Conservation (phyloP, 2,113 vertebrate genomes). For the Pithys albifrons region DNA sequence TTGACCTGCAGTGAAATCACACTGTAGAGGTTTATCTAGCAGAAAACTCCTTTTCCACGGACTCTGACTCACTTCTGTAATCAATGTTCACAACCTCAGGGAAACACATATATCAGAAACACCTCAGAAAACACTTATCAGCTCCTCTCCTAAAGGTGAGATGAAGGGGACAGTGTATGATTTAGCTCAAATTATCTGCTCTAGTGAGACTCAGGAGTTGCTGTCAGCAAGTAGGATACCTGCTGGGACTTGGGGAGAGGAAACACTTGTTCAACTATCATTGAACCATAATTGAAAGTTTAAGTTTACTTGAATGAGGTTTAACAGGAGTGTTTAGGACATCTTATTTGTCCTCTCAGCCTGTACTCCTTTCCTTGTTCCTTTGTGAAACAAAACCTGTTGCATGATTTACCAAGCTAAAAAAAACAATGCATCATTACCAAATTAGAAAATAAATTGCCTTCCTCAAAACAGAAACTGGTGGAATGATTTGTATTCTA, state of each 20-base stretch:
- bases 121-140: neutral
- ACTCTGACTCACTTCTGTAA: neutral
- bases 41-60: neutral
- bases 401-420: neutral
- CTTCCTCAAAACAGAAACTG: neutral
- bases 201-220: neutral
- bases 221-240: neutral
- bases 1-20: neutral
- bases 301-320: neutral
- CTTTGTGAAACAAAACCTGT: neutral
- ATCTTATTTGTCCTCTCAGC: neutral
- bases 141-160: fast-evolving
- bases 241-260: neutral
- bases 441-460: neutral
- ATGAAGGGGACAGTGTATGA: neutral
- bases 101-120: neutral
- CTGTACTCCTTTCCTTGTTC: neutral
- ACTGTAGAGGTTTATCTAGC: neutral
- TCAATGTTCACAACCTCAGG: neutral
- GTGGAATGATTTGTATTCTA: neutral
- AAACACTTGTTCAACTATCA: neutral
- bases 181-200: conserved; percentile 7
- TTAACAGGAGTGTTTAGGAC: neutral
- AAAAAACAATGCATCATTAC: neutral
- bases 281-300: conserved; percentile 9